Percentiles rank a stretch among this genome's conserved stretches.
These are phyloP conservation scores for Diphyllodes magnificus DNA, from an alignment of 2,113 vertebrate species.

Conservation along the genomic window DNA sequence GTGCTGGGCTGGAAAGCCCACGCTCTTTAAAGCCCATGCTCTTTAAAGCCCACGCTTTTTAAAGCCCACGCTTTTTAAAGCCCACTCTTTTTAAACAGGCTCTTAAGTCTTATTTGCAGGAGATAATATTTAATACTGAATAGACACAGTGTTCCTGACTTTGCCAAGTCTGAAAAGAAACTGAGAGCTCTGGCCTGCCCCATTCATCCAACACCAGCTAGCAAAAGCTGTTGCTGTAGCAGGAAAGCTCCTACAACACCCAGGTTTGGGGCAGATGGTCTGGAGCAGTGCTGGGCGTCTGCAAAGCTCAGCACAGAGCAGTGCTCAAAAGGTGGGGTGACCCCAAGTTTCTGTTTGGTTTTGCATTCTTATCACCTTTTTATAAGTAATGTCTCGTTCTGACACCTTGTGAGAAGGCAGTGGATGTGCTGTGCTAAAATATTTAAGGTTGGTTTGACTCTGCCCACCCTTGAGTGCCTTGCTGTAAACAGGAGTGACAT, in stretches of 20 bases:
- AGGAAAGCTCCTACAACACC: background rate
- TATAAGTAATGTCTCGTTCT: background rate
- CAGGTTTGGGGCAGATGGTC: background rate
- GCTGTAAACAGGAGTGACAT: background rate
- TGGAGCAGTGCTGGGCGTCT: background rate
- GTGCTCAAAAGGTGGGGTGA: no score
- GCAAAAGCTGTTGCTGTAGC: background rate
- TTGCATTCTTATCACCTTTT: background rate
- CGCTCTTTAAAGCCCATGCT: accelerated
- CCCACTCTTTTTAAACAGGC: background rate
- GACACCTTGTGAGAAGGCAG: no score
- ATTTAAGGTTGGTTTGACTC: background rate
- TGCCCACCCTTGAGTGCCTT: background rate
- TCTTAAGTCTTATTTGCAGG: background rate
- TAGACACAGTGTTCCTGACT: background rate
- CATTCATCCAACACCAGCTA: background rate
- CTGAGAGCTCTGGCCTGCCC: background rate
- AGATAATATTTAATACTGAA: background rate
- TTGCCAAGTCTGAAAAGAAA: background rate
- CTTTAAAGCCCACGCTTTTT: background rate
- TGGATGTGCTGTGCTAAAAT: background rate
- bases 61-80: background rate
- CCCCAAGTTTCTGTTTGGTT: background rate
- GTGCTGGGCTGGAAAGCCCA: background rate
- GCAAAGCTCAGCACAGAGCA: background rate